Conservation (phyloP, 2,113 vertebrate genomes). For the Corythaeola cristata region DNA sequence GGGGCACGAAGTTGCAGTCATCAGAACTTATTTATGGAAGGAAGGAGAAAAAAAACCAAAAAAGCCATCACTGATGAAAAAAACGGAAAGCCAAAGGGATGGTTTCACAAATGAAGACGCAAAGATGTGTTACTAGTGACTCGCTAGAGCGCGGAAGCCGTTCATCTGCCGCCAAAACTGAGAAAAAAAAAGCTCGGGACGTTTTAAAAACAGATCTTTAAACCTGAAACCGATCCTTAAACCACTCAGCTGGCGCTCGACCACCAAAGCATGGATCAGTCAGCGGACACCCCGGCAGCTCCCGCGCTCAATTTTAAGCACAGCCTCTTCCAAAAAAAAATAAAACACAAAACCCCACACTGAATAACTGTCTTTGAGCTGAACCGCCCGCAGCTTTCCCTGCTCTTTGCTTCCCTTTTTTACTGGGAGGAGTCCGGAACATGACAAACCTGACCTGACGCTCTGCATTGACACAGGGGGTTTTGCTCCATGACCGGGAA, state of each 20-base stretch:
- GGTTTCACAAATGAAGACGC: neutral
- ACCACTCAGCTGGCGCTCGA: accelerated
- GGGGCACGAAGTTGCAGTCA: neutral
- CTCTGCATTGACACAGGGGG: accelerated
- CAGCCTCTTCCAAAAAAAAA: too few relatives aligned
- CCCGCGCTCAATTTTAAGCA: neutral
- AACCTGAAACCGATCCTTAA: too few relatives aligned
- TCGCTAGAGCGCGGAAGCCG: neutral
- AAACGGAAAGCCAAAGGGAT: accelerated
- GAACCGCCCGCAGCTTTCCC: too few relatives aligned
- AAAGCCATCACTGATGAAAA: too few relatives aligned
- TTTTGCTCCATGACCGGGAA: accelerated
- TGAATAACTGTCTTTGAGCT: too few relatives aligned
- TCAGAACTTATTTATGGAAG: neutral
- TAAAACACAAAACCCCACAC: too few relatives aligned
- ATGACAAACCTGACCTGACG: accelerated
- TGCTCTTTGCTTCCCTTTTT: too few relatives aligned
- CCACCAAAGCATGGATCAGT: accelerated
- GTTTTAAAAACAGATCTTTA: too few relatives aligned
- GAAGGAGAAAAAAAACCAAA: neutral
- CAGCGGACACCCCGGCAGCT: too few relatives aligned
- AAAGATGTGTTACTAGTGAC: neutral
- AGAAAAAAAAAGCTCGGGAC: neutral
- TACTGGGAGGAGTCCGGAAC: neutral
- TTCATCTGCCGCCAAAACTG: accelerated